Evolutionary conservation across 2,113 vertebrate genomes (phyloP).

Genomic region (Pteropus alecto): DNA sequence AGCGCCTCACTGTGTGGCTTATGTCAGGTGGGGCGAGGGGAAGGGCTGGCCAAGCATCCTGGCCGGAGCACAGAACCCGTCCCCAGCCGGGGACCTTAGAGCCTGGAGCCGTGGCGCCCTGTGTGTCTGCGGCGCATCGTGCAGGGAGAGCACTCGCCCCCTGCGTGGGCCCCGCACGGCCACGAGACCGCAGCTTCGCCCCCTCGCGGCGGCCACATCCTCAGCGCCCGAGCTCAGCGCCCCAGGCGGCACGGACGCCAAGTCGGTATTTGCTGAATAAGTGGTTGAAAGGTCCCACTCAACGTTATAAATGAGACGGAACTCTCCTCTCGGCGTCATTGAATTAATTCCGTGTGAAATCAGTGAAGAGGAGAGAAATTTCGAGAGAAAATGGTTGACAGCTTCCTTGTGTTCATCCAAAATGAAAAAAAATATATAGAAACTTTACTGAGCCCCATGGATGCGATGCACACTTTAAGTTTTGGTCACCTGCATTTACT

Average conservation of each 20-base stretch:
- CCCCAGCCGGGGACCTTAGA: no score
- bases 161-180: no score
- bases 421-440: background rate
- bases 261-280: no score
- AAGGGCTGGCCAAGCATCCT: no score
- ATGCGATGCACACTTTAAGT: rapidly evolving
- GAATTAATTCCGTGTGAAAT: background rate
- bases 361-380: background rate
- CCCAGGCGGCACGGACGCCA: rapidly evolving
- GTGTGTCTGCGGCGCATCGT: no score
- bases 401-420: background rate
- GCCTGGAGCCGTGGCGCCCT: no score
- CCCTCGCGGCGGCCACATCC: no score
- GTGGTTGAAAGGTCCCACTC: rapidly evolving
- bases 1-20: no score
- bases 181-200: rapidly evolving
- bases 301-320: rapidly evolving
- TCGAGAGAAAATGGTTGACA: background rate
- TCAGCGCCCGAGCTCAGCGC: no score
- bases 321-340: rapidly evolving
- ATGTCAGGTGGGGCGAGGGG: no score
- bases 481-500: background rate
- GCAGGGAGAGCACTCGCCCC: no score
- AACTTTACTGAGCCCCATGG: background rate
- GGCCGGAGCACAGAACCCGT: no score